phyloP scores from a whole-genome alignment of 2,888 invertebrate species.

The Syrphus vitripennis region DNA sequence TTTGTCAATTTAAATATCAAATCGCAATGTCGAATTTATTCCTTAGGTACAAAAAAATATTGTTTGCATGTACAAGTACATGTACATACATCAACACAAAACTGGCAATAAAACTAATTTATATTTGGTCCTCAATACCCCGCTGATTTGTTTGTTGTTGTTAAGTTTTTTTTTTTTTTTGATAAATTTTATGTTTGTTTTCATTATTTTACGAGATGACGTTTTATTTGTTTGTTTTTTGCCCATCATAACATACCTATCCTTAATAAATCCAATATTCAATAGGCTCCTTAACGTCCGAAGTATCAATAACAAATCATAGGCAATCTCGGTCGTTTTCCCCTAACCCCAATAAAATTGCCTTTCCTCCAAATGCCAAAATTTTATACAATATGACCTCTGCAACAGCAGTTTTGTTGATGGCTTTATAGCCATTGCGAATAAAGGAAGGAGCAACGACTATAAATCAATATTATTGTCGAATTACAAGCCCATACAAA shows the following conservation, averaged over 20 bases:
- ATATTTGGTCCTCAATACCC: not conserved
- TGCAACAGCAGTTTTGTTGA: constrained; percentile 63
- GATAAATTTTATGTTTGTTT: constrained; percentile 32
- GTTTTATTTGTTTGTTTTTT: constrained; percentile 41
- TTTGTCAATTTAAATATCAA: too few species aligned
- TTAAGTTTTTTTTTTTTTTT: not conserved
- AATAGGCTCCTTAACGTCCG: constrained; percentile 52
- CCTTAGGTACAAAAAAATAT: too few species aligned
- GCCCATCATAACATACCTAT: constrained; percentile 46
- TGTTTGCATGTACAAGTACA: too few species aligned
- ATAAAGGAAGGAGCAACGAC: not conserved
- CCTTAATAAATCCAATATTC: constrained; percentile 30
- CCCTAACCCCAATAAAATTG: not conserved
- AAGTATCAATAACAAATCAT: constrained; percentile 52
- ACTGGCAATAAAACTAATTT: not conserved
- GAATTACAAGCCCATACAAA: constrained; percentile 60
- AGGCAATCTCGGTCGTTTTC: constrained; percentile 7
- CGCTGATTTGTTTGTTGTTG: not conserved
- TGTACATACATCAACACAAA: not conserved
- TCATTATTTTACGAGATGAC: constrained; percentile 38
- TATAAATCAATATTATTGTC: constrained; percentile 68
- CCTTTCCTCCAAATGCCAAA: not conserved
- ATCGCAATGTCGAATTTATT: too few species aligned
- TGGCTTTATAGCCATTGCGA: constrained; percentile 34
- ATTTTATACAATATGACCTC: constrained; percentile 32